These are phyloP conservation scores for Dicroscelio sp. DNA, from an alignment of 2,888 invertebrate species.

Conservation along the genomic window DNA sequence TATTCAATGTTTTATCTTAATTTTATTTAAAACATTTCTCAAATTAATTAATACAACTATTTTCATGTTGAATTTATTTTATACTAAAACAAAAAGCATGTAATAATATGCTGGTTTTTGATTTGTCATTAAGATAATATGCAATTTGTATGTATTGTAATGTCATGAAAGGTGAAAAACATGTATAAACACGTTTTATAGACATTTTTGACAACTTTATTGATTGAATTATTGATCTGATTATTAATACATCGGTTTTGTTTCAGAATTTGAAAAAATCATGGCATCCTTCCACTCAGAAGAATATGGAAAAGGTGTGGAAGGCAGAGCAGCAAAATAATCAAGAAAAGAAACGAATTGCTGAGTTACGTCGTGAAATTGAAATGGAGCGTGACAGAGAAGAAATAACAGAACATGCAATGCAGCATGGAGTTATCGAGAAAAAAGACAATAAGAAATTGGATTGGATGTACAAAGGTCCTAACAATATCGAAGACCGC, in stretches of 20 bases:
- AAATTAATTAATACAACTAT: too few relatives aligned
- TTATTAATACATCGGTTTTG: background rate
- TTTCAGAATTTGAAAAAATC: constrained; percentile 95
- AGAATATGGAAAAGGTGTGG: constrained; percentile 95
- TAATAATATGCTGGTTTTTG: too few relatives aligned
- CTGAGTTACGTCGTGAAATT: constrained; percentile 94
- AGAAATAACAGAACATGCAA: constrained; percentile 93
- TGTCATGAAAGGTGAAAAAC: too few relatives aligned
- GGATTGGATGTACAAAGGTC: constrained; percentile 97
- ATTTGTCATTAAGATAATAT: too few relatives aligned
- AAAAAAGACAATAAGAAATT: constrained; percentile 93
- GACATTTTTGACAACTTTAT: background rate
- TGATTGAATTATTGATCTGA: background rate
- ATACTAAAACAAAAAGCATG: too few relatives aligned
- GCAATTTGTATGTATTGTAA: too few relatives aligned
- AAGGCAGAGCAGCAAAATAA: constrained; percentile 95
- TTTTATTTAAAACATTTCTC: too few relatives aligned
- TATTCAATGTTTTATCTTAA: too few relatives aligned
- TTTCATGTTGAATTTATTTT: too few relatives aligned
- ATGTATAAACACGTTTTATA: background rate
- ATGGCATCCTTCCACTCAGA: constrained; percentile 96
- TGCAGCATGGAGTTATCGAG: constrained; percentile 92
- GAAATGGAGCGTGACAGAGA: constrained; percentile 94
- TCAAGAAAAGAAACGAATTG: constrained; percentile 94
- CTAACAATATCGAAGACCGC: constrained; percentile 93